A percentile compares a stretch with the other conserved stretches of the same genome.
Conservation (phyloP, 2,113 vertebrate genomes). For the Polyodon spathula region DNA sequence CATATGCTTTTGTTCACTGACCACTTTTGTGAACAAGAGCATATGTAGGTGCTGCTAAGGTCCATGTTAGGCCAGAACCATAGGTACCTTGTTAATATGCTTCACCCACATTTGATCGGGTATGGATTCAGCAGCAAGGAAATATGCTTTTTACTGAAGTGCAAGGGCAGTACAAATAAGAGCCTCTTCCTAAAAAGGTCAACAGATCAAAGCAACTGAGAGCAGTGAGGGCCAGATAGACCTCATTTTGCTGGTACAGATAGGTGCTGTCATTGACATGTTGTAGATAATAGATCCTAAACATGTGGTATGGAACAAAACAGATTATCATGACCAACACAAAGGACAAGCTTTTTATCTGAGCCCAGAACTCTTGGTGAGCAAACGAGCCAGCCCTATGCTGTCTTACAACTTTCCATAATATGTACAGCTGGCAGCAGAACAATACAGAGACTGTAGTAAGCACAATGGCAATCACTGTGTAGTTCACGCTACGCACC, state of each 20-base stretch:
- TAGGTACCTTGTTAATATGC: no score
- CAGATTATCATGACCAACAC: slow-evolving; percentile 68
- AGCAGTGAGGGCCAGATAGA: slow-evolving; percentile 72
- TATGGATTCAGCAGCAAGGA: no score
- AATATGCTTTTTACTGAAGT: no score
- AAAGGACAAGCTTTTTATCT: slow-evolving; percentile 75
- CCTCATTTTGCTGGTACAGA: slow-evolving; percentile 60
- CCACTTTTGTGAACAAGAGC: no score
- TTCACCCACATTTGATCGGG: no score
- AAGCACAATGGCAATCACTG: slow-evolving; percentile 37
- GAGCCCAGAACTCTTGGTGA: slow-evolving; percentile 78
- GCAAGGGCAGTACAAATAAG: slow-evolving; percentile 5
- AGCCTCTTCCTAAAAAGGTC: slow-evolving; percentile 38
- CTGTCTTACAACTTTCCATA: slow-evolving; percentile 44
- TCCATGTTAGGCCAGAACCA: no score
- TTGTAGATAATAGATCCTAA: slow-evolving; percentile 63
- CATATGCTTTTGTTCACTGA: no score
- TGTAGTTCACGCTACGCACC: slow-evolving; percentile 55
- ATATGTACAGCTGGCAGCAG: slow-evolving; percentile 54
- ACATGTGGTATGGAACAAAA: slow-evolving; percentile 76
- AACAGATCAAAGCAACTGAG: slow-evolving; percentile 77
- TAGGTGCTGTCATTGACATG: fast-evolving
- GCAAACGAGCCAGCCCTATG: slow-evolving; percentile 37
- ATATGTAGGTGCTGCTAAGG: no score
- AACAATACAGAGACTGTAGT: slow-evolving; percentile 40